Percentiles rank a stretch among this genome's conserved stretches.
phyloP scores from a whole-genome alignment of 1,140 invertebrate genomes.

The Megathymus violae region DNA sequence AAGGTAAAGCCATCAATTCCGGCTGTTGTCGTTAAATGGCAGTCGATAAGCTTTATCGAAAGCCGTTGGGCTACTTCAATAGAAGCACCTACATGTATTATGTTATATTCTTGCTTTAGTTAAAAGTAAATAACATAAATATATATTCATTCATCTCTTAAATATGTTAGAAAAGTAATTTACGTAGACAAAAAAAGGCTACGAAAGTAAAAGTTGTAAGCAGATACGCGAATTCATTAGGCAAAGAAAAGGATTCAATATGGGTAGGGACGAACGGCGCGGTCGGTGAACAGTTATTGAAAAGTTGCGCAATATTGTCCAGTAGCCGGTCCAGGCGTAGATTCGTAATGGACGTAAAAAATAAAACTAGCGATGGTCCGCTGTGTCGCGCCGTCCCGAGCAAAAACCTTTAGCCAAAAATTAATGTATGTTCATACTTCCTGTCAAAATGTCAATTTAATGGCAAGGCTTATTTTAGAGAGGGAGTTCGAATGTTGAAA shows the following conservation, averaged over 20 bases:
- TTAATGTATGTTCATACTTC: conserved; percentile 29
- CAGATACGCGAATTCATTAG: conserved; percentile 54
- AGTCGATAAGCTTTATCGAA: too few species aligned
- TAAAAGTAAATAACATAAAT: too few species aligned
- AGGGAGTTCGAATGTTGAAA: too few species aligned
- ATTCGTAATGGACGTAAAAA: conserved; percentile 81
- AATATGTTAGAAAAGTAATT: conserved; percentile 16
- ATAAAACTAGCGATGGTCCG: conserved; percentile 66
- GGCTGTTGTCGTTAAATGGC: too few species aligned
- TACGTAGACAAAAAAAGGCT: conserved; percentile 31
- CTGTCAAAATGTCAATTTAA: conserved; percentile 16
- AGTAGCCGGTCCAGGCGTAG: conserved; percentile 74
- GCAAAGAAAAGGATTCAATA: conserved; percentile 75
- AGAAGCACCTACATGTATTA: too few species aligned
- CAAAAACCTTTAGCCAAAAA: conserved; percentile 59
- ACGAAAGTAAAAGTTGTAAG: conserved; percentile 35
- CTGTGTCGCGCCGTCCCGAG: conserved; percentile 51
- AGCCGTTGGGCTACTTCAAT: too few species aligned
- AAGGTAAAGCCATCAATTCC: too few species aligned
- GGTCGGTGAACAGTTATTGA: conserved; percentile 74
- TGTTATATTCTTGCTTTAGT: too few species aligned
- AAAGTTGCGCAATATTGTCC: conserved; percentile 81
- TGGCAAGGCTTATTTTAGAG: too few species aligned
- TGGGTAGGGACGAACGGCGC: conserved; percentile 57
- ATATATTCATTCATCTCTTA: too few species aligned